phyloP scores from a whole-genome alignment of 2,888 invertebrate genomes.

The Mesorhabditis spiculigera region DNA sequence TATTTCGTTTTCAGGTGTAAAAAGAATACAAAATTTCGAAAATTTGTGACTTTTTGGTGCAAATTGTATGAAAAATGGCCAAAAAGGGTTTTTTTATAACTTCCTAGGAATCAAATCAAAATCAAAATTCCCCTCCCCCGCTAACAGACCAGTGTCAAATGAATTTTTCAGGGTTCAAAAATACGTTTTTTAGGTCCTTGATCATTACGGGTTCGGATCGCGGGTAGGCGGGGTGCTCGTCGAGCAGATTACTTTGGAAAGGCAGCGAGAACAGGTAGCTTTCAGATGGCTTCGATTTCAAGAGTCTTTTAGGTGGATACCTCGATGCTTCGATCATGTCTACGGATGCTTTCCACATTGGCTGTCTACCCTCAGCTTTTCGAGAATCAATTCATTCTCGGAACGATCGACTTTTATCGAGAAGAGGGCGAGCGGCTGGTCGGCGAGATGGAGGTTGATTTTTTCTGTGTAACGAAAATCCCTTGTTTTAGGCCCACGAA shows the following conservation, averaged over 20 bases:
- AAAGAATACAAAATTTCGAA: no score
- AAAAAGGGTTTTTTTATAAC: no score
- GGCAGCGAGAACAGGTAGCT: slow-evolving; percentile 74
- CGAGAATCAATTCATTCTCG: slow-evolving; percentile 75
- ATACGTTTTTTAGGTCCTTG: background rate
- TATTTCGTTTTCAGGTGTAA: no score
- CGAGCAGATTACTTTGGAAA: slow-evolving; percentile 85
- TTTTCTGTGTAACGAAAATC: background rate
- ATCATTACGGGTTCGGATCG: background rate
- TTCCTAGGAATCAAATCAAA: no score
- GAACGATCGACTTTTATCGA: slow-evolving; percentile 87
- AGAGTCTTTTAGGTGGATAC: slow-evolving; percentile 68
- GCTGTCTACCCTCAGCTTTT: slow-evolving; percentile 67
- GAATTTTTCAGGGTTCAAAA: no score
- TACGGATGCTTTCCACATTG: slow-evolving; percentile 92
- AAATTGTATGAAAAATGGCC: no score
- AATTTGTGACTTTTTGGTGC: no score
- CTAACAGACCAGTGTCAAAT: no score
- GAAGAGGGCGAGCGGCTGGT: slow-evolving; percentile 88
- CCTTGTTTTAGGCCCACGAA: slow-evolving; percentile 70
- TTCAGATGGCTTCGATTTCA: background rate
- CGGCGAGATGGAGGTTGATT: slow-evolving; percentile 77
- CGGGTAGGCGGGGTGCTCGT: slow-evolving; percentile 88
- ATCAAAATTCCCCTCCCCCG: no score
- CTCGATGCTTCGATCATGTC: slow-evolving; percentile 83